These are phyloP conservation scores for Tetramorium bicarinatum DNA, from an alignment of 2,888 invertebrate species.

Conservation along the genomic window DNA sequence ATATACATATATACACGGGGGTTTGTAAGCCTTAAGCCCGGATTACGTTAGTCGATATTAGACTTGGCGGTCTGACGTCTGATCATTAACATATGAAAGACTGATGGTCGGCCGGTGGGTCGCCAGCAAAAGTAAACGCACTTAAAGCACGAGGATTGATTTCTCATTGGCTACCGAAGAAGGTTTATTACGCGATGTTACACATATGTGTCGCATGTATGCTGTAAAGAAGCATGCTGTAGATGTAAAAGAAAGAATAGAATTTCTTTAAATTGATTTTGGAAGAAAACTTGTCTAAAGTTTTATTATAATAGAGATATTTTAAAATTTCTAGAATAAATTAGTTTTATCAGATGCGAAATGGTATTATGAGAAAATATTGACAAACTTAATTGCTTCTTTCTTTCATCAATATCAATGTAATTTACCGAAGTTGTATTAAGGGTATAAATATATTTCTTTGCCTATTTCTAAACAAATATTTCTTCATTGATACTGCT, in stretches of 20 bases:
- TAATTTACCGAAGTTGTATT: neutral
- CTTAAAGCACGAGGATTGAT: slow-evolving; percentile 61
- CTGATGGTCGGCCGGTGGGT: slow-evolving; percentile 25
- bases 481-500: neutral
- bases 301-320: neutral
- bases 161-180: slow-evolving; percentile 58
- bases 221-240: neutral
- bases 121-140: slow-evolving; percentile 51
- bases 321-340: neutral
- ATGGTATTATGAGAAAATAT: neutral
- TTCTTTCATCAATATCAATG: neutral
- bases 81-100: slow-evolving; percentile 80
- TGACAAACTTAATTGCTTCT: neutral
- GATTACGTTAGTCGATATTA: slow-evolving; percentile 81
- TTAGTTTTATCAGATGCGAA: neutral
- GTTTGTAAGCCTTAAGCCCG: slow-evolving; percentile 74
- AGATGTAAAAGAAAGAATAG: neutral
- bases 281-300: neutral
- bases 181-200: slow-evolving; percentile 8
- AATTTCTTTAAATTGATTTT: neutral
- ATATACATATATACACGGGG: slow-evolving; percentile 53
- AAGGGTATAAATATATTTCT: neutral
- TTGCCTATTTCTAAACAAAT: neutral
- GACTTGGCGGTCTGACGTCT: slow-evolving; percentile 76
- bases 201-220: neutral